These are phyloP conservation scores for Metellina segmentata DNA, from an alignment of 2,888 invertebrate species.

Conservation along the genomic window DNA sequence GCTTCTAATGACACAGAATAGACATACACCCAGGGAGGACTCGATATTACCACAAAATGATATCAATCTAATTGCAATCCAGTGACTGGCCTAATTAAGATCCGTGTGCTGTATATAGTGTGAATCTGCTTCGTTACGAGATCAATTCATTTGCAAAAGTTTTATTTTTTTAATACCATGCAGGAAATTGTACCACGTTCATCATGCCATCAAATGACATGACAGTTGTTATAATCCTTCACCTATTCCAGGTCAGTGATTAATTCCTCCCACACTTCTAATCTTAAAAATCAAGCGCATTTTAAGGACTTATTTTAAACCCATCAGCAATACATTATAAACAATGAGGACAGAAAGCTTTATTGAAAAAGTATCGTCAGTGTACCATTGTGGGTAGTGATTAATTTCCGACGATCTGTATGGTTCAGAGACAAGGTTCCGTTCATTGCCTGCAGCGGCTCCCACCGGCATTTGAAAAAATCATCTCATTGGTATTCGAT, in stretches of 20 bases:
- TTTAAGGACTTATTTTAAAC: slow-evolving; percentile 20
- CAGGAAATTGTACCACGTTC: neutral
- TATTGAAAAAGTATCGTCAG: neutral
- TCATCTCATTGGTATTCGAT: slow-evolving; percentile 55
- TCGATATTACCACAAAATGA: too few species aligned
- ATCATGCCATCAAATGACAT: neutral
- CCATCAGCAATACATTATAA: slow-evolving; percentile 2
- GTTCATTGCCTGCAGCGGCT: neutral
- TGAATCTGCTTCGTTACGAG: too few species aligned
- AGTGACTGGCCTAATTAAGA: too few species aligned
- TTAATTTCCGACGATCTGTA: slow-evolving; percentile 3
- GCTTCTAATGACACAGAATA: too few species aligned
- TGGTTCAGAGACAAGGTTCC: neutral
- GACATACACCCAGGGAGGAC: too few species aligned
- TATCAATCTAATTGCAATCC: too few species aligned
- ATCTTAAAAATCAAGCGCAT: neutral
- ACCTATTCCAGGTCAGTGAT: neutral
- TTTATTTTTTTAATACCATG: neutral
- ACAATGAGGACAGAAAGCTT: neutral
- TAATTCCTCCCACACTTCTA: neutral
- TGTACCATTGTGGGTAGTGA: slow-evolving; percentile 31
- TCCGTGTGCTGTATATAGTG: too few species aligned
- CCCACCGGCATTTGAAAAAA: neutral
- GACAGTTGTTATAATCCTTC: neutral
- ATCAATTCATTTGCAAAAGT: too few species aligned